Base-by-base conservation (phyloP, 1,140 invertebrate genomes). In the Bathynomus jamesi region DNA sequence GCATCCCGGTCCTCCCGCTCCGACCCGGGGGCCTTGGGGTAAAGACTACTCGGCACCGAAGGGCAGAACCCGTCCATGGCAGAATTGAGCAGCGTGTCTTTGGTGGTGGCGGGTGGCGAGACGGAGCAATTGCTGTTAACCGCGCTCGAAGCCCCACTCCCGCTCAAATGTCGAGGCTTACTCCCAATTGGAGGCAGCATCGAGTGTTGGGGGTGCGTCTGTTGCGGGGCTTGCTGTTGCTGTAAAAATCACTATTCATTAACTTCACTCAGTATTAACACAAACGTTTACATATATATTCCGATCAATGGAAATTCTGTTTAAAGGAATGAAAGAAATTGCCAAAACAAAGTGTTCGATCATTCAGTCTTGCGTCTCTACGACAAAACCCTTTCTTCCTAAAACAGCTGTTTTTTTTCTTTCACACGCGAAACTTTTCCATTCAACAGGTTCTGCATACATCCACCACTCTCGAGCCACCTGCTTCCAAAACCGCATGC, bases 1-100 rank as follows among this genome's bases (percentile, higher is more conserved):
- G 87, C 85, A 77, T 85, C 83, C 80, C 84, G 84, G 72, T 86
- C 83, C 75, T 84, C 83, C 63, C 84, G 78, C 71, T 84, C 83
- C 69, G 80, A 83, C 5, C 84, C 83, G 21, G 83, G 83, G 10
- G 83, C 82, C 78, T 82, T 82, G 62, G 80, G 80, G 75, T 84
- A 84, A 24, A 61, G 77, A 21, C 28, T 11, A 40, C 13, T 10
- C n/a, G 24, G 7, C 17, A 61, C 69, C 32, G 65, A 46, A 40
- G 29, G 61, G 7, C 65, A 46, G 64, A 32, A 72, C 30, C 68
- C 60, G 46, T 69, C 70, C 13, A 61, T 46, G 25, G 61, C 61
- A 28, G 76, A 66, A 28, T 62, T 71, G 40, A 53, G 61, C 4
- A 29, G 67, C 17, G 31, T 46, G n/a, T 40, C 27, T 30, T 31